Percentiles rank a stretch among this genome's conserved stretches.
Evolutionary conservation across 2,888 invertebrate species (phyloP).

Genomic region (Macaria notata): DNA sequence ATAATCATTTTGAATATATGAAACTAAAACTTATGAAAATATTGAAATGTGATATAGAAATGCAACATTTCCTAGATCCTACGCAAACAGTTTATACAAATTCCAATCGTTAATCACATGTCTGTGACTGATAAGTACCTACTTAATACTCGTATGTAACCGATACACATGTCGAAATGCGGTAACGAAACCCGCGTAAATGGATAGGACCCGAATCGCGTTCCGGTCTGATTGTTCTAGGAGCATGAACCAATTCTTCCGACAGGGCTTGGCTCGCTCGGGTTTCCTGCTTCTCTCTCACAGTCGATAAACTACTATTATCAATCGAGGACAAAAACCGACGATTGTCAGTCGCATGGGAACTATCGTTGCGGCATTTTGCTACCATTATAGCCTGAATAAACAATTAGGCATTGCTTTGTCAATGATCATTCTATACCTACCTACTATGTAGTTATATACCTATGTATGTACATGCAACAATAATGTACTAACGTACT

Average conservation of each 20-base stretch:
- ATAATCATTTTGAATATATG: too few species aligned
- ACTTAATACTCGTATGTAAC: neutral
- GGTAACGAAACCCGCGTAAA: slow-evolving; percentile 37
- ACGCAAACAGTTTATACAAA: too few species aligned
- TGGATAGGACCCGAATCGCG: slow-evolving; percentile 56
- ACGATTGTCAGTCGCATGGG: slow-evolving; percentile 62
- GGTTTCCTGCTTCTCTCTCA: slow-evolving; percentile 87
- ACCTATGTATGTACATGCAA: neutral
- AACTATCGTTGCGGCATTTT: slow-evolving; percentile 50
- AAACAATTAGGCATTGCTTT: slow-evolving; percentile 29
- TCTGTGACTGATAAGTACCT: neutral
- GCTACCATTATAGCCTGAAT: slow-evolving; percentile 30
- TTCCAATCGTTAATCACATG: too few species aligned
- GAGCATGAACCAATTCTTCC: slow-evolving; percentile 86
- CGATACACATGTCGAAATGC: slow-evolving; percentile 27
- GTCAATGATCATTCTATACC: slow-evolving; percentile 1
- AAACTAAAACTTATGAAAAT: too few species aligned
- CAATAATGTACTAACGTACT: neutral
- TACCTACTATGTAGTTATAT: neutral
- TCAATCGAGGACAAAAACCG: slow-evolving; percentile 64
- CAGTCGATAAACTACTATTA: slow-evolving; percentile 74
- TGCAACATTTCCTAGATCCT: too few species aligned
- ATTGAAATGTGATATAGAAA: too few species aligned
- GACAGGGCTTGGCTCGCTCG: slow-evolving; percentile 85
- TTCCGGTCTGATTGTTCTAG: slow-evolving; percentile 83